These are phyloP conservation scores for Drosophila varians DNA, from an alignment of 1,140 invertebrate genomes.

Conservation along the genomic window DNA sequence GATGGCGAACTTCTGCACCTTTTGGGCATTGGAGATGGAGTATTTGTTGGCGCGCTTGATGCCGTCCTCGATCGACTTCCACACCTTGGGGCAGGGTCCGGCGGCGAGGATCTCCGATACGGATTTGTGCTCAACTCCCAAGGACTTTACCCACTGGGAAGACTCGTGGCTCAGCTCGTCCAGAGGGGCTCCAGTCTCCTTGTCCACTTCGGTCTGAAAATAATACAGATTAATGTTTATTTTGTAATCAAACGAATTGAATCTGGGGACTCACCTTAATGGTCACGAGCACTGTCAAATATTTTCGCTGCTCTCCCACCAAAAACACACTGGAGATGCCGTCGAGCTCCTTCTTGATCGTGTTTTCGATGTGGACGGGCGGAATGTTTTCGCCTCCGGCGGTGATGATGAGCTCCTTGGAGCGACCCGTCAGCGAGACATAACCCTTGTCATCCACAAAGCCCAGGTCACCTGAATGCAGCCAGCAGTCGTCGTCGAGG, in stretches of 20 bases:
- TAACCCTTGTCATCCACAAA: constrained; percentile 89
- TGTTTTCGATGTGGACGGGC: constrained; percentile 94
- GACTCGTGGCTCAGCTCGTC: constrained; percentile 88
- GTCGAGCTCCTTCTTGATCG: constrained; percentile 90
- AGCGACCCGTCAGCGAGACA: constrained; percentile 93
- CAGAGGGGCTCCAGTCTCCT: constrained; percentile 88
- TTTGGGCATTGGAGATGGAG: constrained; percentile 94
- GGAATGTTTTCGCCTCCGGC: constrained; percentile 97
- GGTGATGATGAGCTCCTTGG: constrained; percentile 95
- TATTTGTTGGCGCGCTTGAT: constrained; percentile 91
- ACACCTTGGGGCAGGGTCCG: constrained; percentile 86
- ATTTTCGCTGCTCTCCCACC: constrained; percentile 94
- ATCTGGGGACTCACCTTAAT: constrained; percentile 92
- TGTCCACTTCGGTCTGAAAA: constrained; percentile 84
- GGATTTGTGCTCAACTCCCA: constrained; percentile 89
- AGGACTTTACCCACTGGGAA: constrained; percentile 88
- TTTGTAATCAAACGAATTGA: too few species aligned
- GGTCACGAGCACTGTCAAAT: constrained; percentile 92
- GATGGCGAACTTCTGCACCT: constrained; percentile 95
- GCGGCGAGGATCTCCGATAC: constrained; percentile 89
- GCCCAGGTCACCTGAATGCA: constrained; percentile 93
- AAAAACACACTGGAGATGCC: constrained; percentile 93
- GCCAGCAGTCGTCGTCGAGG: constrained; percentile 88
- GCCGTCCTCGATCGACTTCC: constrained; percentile 90
- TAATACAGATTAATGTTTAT: too few species aligned